Evolutionary conservation across 2,113 vertebrate genomes (phyloP), one percentile per base, ranked within the genome.

Genomic region (Hassar affinis): DNA sequence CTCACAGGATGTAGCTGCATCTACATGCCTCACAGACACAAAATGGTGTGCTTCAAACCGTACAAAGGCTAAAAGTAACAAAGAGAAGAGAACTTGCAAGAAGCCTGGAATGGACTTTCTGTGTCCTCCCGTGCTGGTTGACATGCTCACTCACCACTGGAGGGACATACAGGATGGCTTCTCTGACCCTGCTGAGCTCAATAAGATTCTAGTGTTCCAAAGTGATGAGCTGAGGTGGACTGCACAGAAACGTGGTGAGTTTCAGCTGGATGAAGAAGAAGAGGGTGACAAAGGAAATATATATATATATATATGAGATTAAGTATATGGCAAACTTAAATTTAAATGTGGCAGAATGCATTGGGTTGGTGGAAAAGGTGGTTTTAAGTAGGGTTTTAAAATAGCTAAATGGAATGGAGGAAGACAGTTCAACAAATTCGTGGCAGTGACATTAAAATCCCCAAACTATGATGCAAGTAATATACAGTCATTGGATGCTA

Each of bases 141-240:
- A 85, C 47, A 78, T 91, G n/a, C 85, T 88, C 45, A 33, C 4
- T 62, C 87, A 51, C 14, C 87, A 88, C 87, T 88, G 88, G 89
- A 88, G 84, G 38, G 85, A 89, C 62, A 7, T 89, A 78, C 88
- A 89, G 80, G 83, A 88, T 22, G 85, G 88, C 25, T 88, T 88
- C 45, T 79, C 83, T 3, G 83, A 86, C 64, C 17, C 76, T 52
- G 87, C 87, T 9, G 86, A 87, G 54, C 72, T 91, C 20, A 91
- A 92, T 89, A 84, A 74, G 57, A 84, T 86, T 33, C 75, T 92
- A 57, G 89, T 86, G 72, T 88, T 90, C 56, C 82, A 87, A 56
- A 88, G 88, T 51, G 86, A 92, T 56, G 90, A 92, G 79, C 84
- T 92, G 78, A 83, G 74, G 76, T 92, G 91, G 91, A 90, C 86